A percentile compares a stretch with the other conserved stretches of the same genome.
phyloP scores from a whole-genome alignment of 2,113 vertebrate genomes.

The Orthonyx spaldingii region DNA sequence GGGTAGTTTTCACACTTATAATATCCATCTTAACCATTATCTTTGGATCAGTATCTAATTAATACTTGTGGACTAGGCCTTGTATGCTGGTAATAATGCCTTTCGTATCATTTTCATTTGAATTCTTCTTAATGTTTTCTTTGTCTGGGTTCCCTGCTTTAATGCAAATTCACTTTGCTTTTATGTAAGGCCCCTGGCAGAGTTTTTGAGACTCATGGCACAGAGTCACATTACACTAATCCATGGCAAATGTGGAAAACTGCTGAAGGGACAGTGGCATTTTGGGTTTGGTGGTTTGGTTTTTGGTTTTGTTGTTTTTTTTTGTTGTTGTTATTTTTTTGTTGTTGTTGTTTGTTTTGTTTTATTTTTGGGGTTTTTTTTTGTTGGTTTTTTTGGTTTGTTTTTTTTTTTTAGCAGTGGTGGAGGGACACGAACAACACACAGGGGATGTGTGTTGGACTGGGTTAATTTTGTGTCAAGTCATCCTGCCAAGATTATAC shows the following conservation, averaged over 20 bases:
- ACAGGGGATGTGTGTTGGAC: neutral
- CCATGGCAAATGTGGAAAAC: neutral
- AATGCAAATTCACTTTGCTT: conserved; percentile 28
- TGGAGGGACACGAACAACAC: neutral
- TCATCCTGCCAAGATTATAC: neutral
- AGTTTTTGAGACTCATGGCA: neutral
- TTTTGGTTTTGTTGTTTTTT: no score
- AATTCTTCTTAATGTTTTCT: conserved; percentile 16
- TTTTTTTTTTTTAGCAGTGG: neutral
- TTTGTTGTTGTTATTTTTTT: no score
- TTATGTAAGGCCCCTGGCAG: conserved; percentile 5
- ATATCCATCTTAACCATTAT: neutral
- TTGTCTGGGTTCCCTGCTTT: conserved; percentile 11
- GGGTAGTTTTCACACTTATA: neutral
- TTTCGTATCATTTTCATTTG: neutral
- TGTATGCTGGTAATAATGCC: neutral
- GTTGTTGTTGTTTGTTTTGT: no score
- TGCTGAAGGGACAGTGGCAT: neutral
- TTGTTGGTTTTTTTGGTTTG: neutral
- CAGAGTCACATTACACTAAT: neutral
- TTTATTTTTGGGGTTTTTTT: neutral
- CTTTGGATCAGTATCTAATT: neutral
- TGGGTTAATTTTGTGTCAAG: neutral
- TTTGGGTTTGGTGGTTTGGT: neutral
- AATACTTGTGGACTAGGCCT: neutral